These are phyloP conservation scores for Sphaeramia orbicularis DNA, from an alignment of 2,797 vertebrate genomes.

Conservation along the genomic window DNA sequence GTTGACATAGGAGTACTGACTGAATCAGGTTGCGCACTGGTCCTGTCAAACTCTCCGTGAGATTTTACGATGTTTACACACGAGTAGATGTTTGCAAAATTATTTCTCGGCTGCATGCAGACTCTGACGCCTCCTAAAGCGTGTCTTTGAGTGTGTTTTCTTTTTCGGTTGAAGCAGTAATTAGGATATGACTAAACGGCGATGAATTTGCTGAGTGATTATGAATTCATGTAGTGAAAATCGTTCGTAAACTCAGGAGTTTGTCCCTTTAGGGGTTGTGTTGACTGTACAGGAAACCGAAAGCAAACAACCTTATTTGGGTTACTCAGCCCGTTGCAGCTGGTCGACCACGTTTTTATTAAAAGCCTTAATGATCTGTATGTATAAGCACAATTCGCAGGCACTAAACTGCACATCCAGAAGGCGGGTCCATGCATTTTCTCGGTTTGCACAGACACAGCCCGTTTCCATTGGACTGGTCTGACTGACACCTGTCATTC, in stretches of 20 bases:
- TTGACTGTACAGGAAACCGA: conserved; percentile 61
- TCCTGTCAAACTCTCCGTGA: neutral
- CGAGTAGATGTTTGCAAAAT: conserved; percentile 25
- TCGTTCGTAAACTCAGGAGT: conserved; percentile 10
- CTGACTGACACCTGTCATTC: conserved; percentile 74
- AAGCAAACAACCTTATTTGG: conserved; percentile 46
- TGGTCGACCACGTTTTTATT: conserved; percentile 11
- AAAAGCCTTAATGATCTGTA: neutral
- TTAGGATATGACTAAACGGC: conserved; percentile 37
- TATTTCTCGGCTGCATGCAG: conserved; percentile 15
- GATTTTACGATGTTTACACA: conserved; percentile 39
- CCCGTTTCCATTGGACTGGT: conserved; percentile 20
- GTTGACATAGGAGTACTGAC: neutral
- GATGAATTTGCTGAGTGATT: conserved; percentile 28
- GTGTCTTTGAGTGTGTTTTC: conserved; percentile 23
- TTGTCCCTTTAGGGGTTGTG: conserved; percentile 33
- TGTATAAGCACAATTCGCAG: neutral
- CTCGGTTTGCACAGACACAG: neutral
- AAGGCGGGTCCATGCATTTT: no score
- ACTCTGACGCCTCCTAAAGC: conserved; percentile 10
- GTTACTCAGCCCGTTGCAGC: conserved; percentile 12
- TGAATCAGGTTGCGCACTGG: neutral
- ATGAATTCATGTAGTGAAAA: conserved; percentile 22
- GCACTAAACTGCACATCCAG: no score
- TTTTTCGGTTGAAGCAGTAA: conserved; percentile 25